Conservation (phyloP, 2,888 invertebrate species). For the Hipparchia semele region DNA sequence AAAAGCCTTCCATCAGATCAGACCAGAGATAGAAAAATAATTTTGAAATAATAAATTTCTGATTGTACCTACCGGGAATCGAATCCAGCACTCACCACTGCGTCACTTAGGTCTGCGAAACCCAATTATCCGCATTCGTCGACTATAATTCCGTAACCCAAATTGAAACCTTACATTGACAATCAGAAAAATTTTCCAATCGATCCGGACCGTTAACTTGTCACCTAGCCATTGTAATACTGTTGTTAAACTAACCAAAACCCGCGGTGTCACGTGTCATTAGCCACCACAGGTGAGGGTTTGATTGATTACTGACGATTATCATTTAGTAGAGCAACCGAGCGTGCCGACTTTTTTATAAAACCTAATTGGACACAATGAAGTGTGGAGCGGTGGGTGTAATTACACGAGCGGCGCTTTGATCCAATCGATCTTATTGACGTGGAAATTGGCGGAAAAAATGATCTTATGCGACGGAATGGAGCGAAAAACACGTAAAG, state of each 20-base stretch:
- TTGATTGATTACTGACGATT: constrained; percentile 63
- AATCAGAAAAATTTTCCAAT: constrained; percentile 16
- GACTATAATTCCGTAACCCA: background rate
- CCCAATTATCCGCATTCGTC: too few relatives aligned
- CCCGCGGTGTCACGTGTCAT: constrained; percentile 62
- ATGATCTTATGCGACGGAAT: constrained; percentile 18
- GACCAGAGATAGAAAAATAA: too few relatives aligned
- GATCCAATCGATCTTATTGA: constrained; percentile 33
- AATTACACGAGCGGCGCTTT: constrained; percentile 37
- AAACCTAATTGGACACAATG: constrained; percentile 40
- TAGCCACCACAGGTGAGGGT: constrained; percentile 58
- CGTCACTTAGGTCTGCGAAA: too few relatives aligned
- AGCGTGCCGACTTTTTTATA: constrained; percentile 38
- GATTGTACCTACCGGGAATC: too few relatives aligned
- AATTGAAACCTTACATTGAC: constrained; percentile 12
- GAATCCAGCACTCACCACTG: too few relatives aligned
- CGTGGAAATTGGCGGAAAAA: constrained; percentile 29
- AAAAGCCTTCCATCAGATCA: too few relatives aligned
- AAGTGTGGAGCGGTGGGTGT: constrained; percentile 34
- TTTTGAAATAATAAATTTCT: too few relatives aligned
- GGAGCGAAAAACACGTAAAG: constrained; percentile 21
- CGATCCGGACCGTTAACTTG: constrained; percentile 49
- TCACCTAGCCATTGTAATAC: constrained; percentile 54
- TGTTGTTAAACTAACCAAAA: constrained; percentile 67
- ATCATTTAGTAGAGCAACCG: constrained; percentile 54